Evolutionary conservation across 2,888 invertebrate species (phyloP), one percentile per base, ranked within the genome.

Genomic region (Drosophila barbarae): DNA sequence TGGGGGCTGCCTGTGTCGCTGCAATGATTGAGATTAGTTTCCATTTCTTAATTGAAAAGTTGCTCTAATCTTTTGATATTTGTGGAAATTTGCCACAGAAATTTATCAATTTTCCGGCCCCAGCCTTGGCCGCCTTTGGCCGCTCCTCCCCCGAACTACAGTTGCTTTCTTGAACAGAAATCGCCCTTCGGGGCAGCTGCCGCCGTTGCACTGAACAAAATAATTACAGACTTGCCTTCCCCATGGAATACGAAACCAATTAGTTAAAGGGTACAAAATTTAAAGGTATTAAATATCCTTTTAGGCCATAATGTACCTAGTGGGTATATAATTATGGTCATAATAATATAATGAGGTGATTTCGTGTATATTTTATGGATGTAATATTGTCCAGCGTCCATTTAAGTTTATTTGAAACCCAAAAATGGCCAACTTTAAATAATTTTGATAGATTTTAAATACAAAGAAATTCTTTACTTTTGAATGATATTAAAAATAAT

Each of bases 111-210:
- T 44, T 38, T 15, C 36, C 39, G 42, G 35, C 38, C 28, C 32
- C 68, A 60, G 67, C 46, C 49, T 56, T 61, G 64, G 39, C 59
- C 26, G 49, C 41, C 56, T 73, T 42, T 42, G 66, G 2, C 15
- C 34, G 10, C 13, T 39, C 10, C 32, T 3, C 32, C 18, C 39
- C n/a, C 26, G 15, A 32, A 18, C 50, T 38, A 50, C 21, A 51
- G 30, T 36, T 50, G 30, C 50, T 38, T 38, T 30, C 32, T 66
- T 77, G 73, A 80, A 79, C 77, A 79, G 73, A 73, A 77, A 74
- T 79, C 75, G 77, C 69, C 71, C 73, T 73, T 73, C 68, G 71
- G 76, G 70, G 70, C 55, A 52, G 63, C 60, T 60, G 69, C 44
- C 35, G 26, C 44, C 35, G 26, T 32, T 52, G 32, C 46, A 57